A percentile compares a stretch with the other conserved stretches of the same genome.
Evolutionary conservation across 2,888 invertebrate genomes (phyloP).

Genomic region (Anarsia innoxiella): DNA sequence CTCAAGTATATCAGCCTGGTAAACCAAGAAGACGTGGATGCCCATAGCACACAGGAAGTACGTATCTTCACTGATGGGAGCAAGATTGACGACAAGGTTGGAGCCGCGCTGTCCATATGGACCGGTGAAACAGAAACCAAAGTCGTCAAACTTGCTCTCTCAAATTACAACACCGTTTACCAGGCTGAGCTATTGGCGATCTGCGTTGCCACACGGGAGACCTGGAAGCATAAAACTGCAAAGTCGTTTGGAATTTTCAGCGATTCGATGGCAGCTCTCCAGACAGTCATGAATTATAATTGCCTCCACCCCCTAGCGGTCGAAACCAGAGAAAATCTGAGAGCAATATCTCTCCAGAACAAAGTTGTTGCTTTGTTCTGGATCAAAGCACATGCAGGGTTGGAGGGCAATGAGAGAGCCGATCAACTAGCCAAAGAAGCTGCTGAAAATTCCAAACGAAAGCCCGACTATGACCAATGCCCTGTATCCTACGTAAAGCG

Average conservation of each 20-base stretch:
- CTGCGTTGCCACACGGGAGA: neutral
- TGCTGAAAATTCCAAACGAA: constrained; percentile 8
- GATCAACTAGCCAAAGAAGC: constrained; percentile 8
- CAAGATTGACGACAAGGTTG: constrained; percentile 14
- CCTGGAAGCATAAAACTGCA: neutral
- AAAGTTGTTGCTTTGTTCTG: neutral
- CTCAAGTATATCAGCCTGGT: neutral
- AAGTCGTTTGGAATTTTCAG: neutral
- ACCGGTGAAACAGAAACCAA: neutral
- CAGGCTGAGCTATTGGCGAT: constrained; percentile 5
- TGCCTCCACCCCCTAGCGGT: constrained; percentile 1
- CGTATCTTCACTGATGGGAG: constrained; percentile 18
- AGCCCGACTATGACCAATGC: constrained; percentile 8
- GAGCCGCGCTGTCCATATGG: constrained; percentile 8
- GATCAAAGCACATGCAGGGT: neutral
- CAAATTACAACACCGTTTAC: constrained; percentile 4
- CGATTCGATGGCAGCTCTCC: constrained; percentile 4
- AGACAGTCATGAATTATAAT: neutral
- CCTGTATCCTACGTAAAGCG: neutral
- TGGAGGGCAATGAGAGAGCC: neutral
- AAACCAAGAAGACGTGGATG: constrained; percentile 7
- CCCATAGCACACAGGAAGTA: neutral
- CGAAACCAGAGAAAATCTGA: neutral
- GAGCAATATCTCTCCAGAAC: neutral
- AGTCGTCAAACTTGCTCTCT: constrained; percentile 6